Evolutionary conservation across 2,113 vertebrate genomes (phyloP).

Genomic region (Actenoides hombroni): DNA sequence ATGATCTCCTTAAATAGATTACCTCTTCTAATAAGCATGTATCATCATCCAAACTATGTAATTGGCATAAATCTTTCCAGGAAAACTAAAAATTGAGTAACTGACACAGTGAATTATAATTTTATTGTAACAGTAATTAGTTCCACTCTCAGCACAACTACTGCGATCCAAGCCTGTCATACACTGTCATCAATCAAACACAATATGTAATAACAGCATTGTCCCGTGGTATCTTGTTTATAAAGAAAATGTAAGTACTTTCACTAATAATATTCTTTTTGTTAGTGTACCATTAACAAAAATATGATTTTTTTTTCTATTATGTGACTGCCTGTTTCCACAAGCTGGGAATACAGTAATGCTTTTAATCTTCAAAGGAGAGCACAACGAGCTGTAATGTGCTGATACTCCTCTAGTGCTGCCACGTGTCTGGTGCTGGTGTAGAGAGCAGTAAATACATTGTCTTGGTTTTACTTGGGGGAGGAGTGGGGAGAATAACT

Average conservation of each 20-base stretch:
- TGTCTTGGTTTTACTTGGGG: not conserved
- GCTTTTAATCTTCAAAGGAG: not conserved
- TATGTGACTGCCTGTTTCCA: not conserved
- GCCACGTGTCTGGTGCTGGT: not conserved
- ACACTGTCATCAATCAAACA: not conserved
- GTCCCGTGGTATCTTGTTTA: not conserved
- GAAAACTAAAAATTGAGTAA: not conserved
- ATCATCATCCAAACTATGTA: not conserved
- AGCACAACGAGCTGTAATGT: not conserved
- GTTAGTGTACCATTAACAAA: not conserved
- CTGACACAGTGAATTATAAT: not conserved
- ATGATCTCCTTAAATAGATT: not conserved
- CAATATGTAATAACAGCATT: not conserved
- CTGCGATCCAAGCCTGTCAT: not conserved
- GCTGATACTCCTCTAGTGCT: not conserved
- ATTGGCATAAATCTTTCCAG: not conserved
- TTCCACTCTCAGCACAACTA: not conserved
- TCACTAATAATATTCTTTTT: not conserved
- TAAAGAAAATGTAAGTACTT: not conserved
- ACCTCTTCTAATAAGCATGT: not conserved
- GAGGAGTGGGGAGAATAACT: not conserved
- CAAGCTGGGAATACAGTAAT: not conserved
- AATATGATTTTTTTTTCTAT: not conserved
- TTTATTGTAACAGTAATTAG: not conserved
- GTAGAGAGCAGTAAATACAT: not conserved